These are phyloP conservation scores for Drosophila algonquin DNA, from an alignment of 2,888 invertebrate genomes.

Conservation along the genomic window DNA sequence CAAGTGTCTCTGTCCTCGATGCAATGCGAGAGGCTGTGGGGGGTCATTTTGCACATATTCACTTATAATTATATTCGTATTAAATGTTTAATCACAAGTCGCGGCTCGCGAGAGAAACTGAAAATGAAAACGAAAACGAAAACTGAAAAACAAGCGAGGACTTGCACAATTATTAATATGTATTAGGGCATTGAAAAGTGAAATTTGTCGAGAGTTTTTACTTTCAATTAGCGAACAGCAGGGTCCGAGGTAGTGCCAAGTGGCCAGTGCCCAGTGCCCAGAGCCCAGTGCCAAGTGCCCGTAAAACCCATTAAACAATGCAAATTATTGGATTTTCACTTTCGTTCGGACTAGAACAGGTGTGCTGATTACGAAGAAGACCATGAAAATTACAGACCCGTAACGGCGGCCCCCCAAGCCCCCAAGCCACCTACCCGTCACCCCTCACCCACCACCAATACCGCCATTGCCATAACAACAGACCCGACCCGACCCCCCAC, in stretches of 20 bases:
- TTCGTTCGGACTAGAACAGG: conserved; percentile 68
- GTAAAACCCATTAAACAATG: conserved; percentile 54
- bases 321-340: conserved; percentile 71
- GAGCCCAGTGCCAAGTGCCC: background rate
- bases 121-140: conserved; percentile 43
- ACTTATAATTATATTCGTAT: conserved; percentile 19
- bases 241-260: background rate
- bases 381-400: conserved; percentile 64
- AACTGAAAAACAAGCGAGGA: conserved; percentile 15
- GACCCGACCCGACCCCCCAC: background rate
- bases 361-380: conserved; percentile 66
- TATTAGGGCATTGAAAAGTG: conserved; percentile 64
- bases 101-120: conserved; percentile 5
- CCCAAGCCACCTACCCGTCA: background rate
- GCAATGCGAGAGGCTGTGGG: background rate
- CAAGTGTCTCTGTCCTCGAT: conserved; percentile 26
- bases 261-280: background rate
- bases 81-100: conserved; percentile 4
- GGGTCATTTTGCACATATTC: background rate
- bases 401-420: conserved; percentile 37
- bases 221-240: conserved; percentile 54
- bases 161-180: conserved; percentile 59
- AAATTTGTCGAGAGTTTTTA: conserved; percentile 61
- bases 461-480: conserved; percentile 13
- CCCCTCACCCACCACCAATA: background rate